Evolutionary conservation across 2,113 vertebrate genomes (phyloP), one percentile per base, ranked within the genome.

Genomic region (Anguilla rostrata): DNA sequence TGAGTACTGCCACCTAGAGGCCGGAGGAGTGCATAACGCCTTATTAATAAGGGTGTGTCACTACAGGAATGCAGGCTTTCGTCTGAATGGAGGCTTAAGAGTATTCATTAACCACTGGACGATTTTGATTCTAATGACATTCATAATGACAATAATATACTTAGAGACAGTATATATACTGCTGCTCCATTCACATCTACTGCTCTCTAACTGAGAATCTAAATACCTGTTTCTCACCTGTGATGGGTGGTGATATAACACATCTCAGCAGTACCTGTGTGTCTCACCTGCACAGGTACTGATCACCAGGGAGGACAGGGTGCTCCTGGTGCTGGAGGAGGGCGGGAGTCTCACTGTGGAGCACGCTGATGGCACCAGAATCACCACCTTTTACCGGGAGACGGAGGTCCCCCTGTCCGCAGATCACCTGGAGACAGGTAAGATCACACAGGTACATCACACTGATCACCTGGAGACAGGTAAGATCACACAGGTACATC

Each of bases 321-420:
- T 98, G 83, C 43, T 96, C 71, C 96, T 93, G 26, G 93, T 98
- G 57, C 90, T 95, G 83, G 96, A 92, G 86, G 92, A 85, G 0
- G 94, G 96, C 39, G 96, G 96, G 1, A 96, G 94, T 8, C 83
- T 90, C 43, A 91, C 92, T n/a, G 95, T 97, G n/a, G 97, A 99
- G 16, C 97, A 99, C 78, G 94, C 96, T 40, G 98, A 99, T 8
- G 97, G 97, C 57, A 99, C 98, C 84, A 96, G 97, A 86, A 98
- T 99, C 87, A 98, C 94, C 11, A 97, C 94, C 26, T 93, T 96
- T 80, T 95, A 95, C 89, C 94, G 96, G 86, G 93, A 94, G 79
- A 83, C 84, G 88, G 86, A 93, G 90, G 86, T 90, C 46, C 7
- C 3, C 34, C 18, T 90, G 43, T 60, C 86, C 20, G 1, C 39